Conservation (phyloP, 2,888 invertebrate species). For the Aleiodes alternator region DNA sequence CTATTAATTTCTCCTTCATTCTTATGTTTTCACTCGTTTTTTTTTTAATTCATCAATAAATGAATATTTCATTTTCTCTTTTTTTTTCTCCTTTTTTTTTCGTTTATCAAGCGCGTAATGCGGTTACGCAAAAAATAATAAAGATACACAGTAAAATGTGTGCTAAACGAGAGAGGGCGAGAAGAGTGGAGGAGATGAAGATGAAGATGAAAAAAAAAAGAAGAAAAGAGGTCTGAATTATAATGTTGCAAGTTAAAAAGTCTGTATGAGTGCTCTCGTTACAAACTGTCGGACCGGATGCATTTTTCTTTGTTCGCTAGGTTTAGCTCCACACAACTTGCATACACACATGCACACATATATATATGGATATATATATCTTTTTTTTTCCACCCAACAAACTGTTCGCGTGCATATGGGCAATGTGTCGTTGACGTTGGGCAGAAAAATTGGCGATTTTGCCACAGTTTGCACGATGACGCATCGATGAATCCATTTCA, state of each 20-base stretch:
- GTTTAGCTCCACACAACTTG: slow-evolving; percentile 33
- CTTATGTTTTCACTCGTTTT: slow-evolving; percentile 34
- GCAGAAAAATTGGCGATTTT: slow-evolving; percentile 40
- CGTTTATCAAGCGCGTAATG: slow-evolving; percentile 65
- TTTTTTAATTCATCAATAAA: slow-evolving; percentile 36
- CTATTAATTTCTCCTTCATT: slow-evolving; percentile 1
- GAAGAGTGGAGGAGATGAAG: slow-evolving; percentile 31
- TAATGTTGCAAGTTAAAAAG: slow-evolving; percentile 39
- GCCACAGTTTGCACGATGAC: slow-evolving; percentile 38
- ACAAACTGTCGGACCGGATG: slow-evolving; percentile 41
- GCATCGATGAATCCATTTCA: slow-evolving; percentile 45
- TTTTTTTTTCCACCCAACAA: slow-evolving; percentile 30
- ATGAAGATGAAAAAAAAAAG: slow-evolving; percentile 23
- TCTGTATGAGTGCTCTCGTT: slow-evolving; percentile 34
- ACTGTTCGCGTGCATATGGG: slow-evolving; percentile 39
- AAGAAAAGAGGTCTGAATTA: slow-evolving; percentile 16
- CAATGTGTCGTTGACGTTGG: slow-evolving; percentile 41
- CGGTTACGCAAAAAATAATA: slow-evolving; percentile 67
- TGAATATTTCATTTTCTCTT: slow-evolving; percentile 34
- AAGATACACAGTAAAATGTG: slow-evolving; percentile 39
- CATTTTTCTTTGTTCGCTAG: slow-evolving; percentile 55
- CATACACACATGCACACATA: background rate
- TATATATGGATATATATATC: slow-evolving; percentile 23
- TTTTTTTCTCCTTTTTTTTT: slow-evolving; percentile 1
- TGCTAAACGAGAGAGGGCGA: slow-evolving; percentile 43